Evolutionary conservation across 35 echinoderm and acorn worm genomes (phyloP).

Genomic region (Apostichopus californicus): DNA sequence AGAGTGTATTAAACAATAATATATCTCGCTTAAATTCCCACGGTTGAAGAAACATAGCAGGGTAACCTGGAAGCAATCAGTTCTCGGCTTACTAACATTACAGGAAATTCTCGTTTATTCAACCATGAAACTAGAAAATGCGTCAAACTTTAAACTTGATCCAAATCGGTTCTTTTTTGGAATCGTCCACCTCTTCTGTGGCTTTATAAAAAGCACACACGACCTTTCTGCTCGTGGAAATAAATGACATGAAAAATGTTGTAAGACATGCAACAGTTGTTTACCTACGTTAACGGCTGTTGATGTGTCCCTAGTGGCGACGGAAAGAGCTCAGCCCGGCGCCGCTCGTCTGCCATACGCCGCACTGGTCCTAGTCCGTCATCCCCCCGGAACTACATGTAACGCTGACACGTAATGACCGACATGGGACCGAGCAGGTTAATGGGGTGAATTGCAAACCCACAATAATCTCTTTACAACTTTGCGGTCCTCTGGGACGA

Average conservation of each 20-base stretch:
- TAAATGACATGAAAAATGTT: slow-evolving; percentile 57
- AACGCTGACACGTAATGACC: slow-evolving; percentile 50
- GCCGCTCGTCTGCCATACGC: slow-evolving; percentile 46
- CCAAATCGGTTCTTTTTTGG: not conserved
- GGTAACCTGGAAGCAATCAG: slow-evolving; percentile 25
- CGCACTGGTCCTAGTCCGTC: slow-evolving; percentile 39
- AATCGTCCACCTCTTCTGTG: not conserved
- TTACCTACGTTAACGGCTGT: slow-evolving; percentile 39
- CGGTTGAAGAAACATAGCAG: not conserved
- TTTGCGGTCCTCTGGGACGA: not conserved
- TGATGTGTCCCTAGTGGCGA: slow-evolving; percentile 35
- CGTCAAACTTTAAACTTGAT: slow-evolving; percentile 3
- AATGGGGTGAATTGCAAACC: slow-evolving; percentile 40
- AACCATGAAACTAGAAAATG: not conserved
- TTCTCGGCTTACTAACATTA: not conserved
- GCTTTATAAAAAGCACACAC: slow-evolving; percentile 29
- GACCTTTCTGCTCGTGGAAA: slow-evolving; percentile 4
- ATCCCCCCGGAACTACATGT: slow-evolving; percentile 9
- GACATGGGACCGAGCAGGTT: slow-evolving; percentile 45
- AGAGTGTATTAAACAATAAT: not conserved
- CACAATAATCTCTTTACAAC: slow-evolving; percentile 37
- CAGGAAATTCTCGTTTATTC: slow-evolving; percentile 24
- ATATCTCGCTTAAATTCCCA: not conserved
- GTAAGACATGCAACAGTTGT: slow-evolving; percentile 66
- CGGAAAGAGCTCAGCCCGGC: slow-evolving; percentile 41